Evolutionary conservation across 1,140 invertebrate species (phyloP).

Genomic region (Drosophila leontia): DNA sequence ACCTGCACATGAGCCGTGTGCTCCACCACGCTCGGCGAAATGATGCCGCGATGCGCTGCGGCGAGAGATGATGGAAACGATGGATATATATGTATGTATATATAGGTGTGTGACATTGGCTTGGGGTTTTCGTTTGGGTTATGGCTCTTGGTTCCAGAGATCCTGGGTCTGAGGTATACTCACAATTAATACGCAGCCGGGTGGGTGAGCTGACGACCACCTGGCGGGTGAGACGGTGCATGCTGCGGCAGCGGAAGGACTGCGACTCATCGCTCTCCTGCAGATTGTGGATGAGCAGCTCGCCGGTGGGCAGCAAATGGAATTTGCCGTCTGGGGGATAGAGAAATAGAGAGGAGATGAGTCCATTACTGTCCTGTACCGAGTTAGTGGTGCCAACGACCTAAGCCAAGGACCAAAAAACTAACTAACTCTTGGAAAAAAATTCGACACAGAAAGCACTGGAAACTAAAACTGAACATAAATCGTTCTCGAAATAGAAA

Average conservation of each 20-base stretch:
- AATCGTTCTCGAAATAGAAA: too few relatives aligned
- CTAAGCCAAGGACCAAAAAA: neutral
- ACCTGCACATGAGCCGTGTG: constrained; percentile 89
- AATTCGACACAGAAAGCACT: constrained; percentile 8
- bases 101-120: constrained; percentile 51
- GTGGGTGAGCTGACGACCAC: constrained; percentile 90
- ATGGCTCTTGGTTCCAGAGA: constrained; percentile 6
- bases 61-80: constrained; percentile 40
- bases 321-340: constrained; percentile 90
- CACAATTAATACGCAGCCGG: constrained; percentile 90
- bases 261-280: constrained; percentile 91
- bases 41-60: constrained; percentile 89
- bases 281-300: constrained; percentile 91
- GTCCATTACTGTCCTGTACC: neutral
- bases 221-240: constrained; percentile 91
- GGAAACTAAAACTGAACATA: neutral
- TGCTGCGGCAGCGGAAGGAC: constrained; percentile 91
- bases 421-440: constrained; percentile 3
- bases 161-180: constrained; percentile 74
- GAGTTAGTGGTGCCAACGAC: neutral
- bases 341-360: constrained; percentile 4
- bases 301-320: constrained; percentile 92
- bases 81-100: constrained; percentile 53
- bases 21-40: constrained; percentile 89
- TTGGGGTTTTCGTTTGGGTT: constrained; percentile 25